Percentiles rank a stretch among this genome's conserved stretches.
These are phyloP conservation scores for Lampris megalopsis DNA, from an alignment of 2,113 vertebrate species.

Conservation along the genomic window DNA sequence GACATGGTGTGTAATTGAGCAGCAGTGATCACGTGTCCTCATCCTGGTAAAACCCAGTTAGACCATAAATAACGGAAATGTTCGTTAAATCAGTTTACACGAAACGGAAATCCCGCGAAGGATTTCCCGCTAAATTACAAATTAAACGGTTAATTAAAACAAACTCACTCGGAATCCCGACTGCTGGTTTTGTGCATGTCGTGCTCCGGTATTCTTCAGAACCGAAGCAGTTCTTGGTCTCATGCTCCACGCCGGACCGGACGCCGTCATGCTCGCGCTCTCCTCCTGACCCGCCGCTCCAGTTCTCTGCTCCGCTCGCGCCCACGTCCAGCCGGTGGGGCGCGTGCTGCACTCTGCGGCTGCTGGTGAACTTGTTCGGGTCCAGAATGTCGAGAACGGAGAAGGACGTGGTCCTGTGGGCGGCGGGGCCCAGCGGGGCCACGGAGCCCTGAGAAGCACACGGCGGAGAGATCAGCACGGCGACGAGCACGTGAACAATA, in stretches of 20 bases:
- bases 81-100: too few species aligned
- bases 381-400: constrained; percentile 98
- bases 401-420: constrained; percentile 93
- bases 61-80: too few species aligned
- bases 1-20: too few species aligned
- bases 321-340: constrained; percentile 74
- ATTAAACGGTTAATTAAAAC: constrained; percentile 64
- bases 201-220: constrained; percentile 81
- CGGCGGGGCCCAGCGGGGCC: constrained; percentile 49
- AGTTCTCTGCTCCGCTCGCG: constrained; percentile 67
- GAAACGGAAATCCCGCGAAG: too few species aligned
- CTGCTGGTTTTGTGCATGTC: constrained; percentile 80
- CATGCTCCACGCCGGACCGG: constrained; percentile 38
- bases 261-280: constrained; percentile 46
- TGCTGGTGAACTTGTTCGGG: constrained; percentile 96
- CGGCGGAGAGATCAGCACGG: neutral
- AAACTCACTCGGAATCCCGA: constrained; percentile 79
- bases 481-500: too few species aligned
- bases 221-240: constrained; percentile 49
- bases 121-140: neutral
- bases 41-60: too few species aligned
- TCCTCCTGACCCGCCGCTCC: constrained; percentile 35
- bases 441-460: constrained; percentile 55
- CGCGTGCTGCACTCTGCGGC: constrained; percentile 56
- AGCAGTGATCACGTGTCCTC: too few species aligned